Evolutionary conservation across 2,888 invertebrate genomes (phyloP).

Genomic region (Pardosa pseudoannulata): DNA sequence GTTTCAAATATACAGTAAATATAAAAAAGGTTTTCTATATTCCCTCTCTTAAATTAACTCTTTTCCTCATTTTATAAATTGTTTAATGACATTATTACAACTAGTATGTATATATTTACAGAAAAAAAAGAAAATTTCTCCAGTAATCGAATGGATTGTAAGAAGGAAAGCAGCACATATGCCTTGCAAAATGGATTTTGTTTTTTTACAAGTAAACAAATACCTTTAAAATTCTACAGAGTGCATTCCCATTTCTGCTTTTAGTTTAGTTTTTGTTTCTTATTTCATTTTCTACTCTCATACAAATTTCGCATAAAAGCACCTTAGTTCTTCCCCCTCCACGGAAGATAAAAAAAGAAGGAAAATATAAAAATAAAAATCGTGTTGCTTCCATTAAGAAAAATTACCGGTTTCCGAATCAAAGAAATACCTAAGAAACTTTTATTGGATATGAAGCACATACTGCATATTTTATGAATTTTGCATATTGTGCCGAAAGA

Average conservation of each 20-base stretch:
- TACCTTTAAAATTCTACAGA: background rate
- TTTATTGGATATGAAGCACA: background rate
- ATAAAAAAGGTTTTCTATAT: too few species aligned
- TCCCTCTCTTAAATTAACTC: too few species aligned
- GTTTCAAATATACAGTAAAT: too few species aligned
- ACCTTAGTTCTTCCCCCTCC: too few species aligned
- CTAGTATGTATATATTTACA: too few species aligned
- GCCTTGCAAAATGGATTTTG: background rate
- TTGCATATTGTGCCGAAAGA: background rate
- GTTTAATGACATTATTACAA: too few species aligned
- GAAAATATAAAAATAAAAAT: background rate
- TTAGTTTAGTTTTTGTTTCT: too few species aligned
- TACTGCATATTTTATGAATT: constrained; percentile 12
- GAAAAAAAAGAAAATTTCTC: too few species aligned
- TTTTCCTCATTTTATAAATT: too few species aligned
- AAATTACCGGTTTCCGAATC: background rate
- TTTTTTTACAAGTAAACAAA: background rate
- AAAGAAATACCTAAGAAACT: background rate
- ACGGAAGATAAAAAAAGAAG: background rate
- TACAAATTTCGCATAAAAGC: background rate
- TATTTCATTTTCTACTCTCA: background rate
- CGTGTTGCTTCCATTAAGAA: background rate
- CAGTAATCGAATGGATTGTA: too few species aligned
- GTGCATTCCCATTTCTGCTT: background rate
- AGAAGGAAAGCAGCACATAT: too few species aligned